Conservation (phyloP, 2,797 vertebrate genomes). For the Salarias fasciatus region DNA sequence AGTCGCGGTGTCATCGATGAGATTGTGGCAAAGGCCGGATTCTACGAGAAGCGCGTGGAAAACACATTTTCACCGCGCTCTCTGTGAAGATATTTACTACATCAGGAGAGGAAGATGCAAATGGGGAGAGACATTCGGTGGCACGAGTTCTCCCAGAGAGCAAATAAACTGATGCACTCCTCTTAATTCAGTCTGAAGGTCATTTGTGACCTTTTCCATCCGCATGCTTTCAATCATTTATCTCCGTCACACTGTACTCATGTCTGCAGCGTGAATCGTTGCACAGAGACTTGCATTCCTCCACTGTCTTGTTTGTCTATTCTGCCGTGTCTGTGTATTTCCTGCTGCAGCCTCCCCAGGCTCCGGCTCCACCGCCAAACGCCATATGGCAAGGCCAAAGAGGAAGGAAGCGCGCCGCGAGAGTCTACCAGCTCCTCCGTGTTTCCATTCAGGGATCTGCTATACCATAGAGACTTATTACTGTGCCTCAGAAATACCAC, state of each 20-base stretch:
- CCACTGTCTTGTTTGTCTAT: conserved; percentile 43
- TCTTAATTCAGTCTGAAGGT: conserved; percentile 68
- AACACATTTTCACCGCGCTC: conserved; percentile 32
- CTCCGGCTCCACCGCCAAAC: conserved; percentile 50
- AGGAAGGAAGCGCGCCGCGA: conserved; percentile 44
- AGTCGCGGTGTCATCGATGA: conserved; percentile 45
- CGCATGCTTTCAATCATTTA: conserved; percentile 37
- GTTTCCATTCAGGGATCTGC: conserved; percentile 17
- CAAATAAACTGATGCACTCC: conserved; percentile 42
- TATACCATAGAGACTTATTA: not conserved
- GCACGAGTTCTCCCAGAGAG: conserved; percentile 30
- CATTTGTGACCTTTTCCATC: conserved; percentile 51
- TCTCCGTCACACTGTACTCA: conserved; percentile 32
- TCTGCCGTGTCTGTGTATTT: conserved; percentile 64
- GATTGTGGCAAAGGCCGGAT: conserved; percentile 24
- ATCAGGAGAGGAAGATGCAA: conserved; percentile 27
- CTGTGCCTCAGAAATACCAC: conserved; percentile 1
- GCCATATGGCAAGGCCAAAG: conserved; percentile 74
- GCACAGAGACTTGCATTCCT: conserved; percentile 35
- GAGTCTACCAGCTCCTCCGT: conserved; percentile 24
- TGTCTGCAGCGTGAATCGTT: conserved; percentile 27
- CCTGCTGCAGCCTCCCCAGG: conserved; percentile 69
- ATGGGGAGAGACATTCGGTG: conserved; percentile 32
- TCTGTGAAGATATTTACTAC: conserved; percentile 48
- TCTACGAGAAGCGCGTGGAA: conserved; percentile 34